Conservation (phyloP, 1,140 invertebrate species). For the Drosophila yakuba region DNA sequence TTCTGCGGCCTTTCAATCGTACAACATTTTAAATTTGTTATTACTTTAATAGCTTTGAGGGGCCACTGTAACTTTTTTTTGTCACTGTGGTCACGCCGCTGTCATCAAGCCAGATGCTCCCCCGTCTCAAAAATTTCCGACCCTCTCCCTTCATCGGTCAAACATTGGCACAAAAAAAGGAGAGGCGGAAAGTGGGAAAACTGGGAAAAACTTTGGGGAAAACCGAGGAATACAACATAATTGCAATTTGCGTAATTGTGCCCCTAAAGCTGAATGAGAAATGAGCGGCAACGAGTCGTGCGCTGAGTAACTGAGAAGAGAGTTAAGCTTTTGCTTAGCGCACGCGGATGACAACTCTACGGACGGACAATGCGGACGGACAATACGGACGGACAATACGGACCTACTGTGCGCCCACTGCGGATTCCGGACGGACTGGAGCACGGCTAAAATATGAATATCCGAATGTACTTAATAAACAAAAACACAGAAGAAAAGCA, state of each 20-base stretch:
- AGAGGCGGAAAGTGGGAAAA: slow-evolving; percentile 4
- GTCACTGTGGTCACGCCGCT: slow-evolving; percentile 59
- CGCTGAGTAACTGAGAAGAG: slow-evolving; percentile 53
- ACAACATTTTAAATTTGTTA: too few species aligned
- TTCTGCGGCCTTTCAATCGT: too few species aligned
- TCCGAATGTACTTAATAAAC: slow-evolving; percentile 66
- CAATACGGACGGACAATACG: slow-evolving; percentile 15
- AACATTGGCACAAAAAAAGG: slow-evolving; percentile 10
- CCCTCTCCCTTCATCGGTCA: slow-evolving; percentile 16
- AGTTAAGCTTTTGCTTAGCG: slow-evolving; percentile 30
- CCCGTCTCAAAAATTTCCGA: slow-evolving; percentile 20
- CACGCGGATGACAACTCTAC: slow-evolving; percentile 27
- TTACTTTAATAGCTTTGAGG: too few species aligned
- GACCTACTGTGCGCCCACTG: slow-evolving; percentile 1
- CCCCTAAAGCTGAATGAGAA: slow-evolving; percentile 73
- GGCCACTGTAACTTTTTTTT: slow-evolving; percentile 37
- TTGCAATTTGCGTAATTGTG: slow-evolving; percentile 76
- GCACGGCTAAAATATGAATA: slow-evolving; percentile 59
- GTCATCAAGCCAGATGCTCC: slow-evolving; percentile 48
- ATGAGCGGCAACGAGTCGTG: slow-evolving; percentile 59
- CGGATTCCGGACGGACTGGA: slow-evolving; percentile 10
- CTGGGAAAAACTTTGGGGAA: slow-evolving; percentile 53
- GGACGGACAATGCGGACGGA: slow-evolving; percentile 18
- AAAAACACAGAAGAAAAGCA: slow-evolving; percentile 64
- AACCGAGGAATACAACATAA: slow-evolving; percentile 68